phyloP scores from a whole-genome alignment of 2,888 invertebrate species.

The Xestia ashworthii region DNA sequence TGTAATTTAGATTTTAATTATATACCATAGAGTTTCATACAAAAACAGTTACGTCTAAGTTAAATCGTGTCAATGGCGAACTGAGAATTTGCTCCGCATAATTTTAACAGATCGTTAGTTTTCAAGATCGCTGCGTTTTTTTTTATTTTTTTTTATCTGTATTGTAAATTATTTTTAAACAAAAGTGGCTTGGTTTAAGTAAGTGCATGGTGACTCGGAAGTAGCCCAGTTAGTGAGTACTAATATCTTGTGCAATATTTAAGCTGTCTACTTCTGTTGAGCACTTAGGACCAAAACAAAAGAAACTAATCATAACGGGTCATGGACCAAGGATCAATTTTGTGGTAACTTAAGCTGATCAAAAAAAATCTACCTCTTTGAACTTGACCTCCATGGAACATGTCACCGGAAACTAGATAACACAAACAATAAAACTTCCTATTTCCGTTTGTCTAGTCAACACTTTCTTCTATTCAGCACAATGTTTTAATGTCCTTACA shows the following conservation, averaged over 20 bases:
- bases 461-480: constrained; percentile 78
- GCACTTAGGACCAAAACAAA: background rate
- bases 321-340: background rate
- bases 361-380: constrained; percentile 51
- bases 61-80: constrained; percentile 66
- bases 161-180: background rate
- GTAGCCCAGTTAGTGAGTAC: background rate
- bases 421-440: constrained; percentile 79
- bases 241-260: background rate
- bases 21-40: constrained; percentile 46
- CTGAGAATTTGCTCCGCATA: constrained; percentile 50
- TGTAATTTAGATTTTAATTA: constrained; percentile 64
- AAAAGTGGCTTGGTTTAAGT: background rate
- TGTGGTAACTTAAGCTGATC: background rate
- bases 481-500: constrained; percentile 66
- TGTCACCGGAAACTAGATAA: constrained; percentile 77
- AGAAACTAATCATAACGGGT: background rate
- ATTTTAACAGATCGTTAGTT: constrained; percentile 61
- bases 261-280: background rate
- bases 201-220: background rate
- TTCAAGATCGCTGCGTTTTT: constrained; percentile 39
- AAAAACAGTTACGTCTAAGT: constrained; percentile 37
- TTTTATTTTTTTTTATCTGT: constrained; percentile 4
- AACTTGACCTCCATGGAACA: constrained; percentile 79
- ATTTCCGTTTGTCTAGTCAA: constrained; percentile 80